Evolutionary conservation across 2,113 vertebrate species (phyloP).

Genomic region (Jacana jacana): DNA sequence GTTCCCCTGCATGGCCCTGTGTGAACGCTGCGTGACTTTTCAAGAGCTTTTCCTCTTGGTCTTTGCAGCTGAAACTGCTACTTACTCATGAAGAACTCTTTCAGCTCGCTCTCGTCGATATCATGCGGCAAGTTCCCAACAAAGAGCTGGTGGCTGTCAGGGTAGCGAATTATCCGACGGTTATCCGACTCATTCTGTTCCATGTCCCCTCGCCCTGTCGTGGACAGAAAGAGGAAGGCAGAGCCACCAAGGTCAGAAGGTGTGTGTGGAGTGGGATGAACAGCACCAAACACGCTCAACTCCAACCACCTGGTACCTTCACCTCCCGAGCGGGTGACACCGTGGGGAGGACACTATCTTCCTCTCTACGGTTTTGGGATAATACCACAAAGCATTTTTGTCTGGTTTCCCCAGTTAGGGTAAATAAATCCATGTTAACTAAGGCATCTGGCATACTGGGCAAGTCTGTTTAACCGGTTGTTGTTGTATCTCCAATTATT

Average conservation of each 20-base stretch:
- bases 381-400: neutral
- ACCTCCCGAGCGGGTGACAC: neutral
- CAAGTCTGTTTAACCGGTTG: neutral
- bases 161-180: constrained; percentile 88
- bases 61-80: neutral
- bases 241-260: neutral
- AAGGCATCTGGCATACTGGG: neutral
- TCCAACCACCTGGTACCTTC: neutral
- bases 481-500: neutral
- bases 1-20: accelerated
- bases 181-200: constrained; percentile 89
- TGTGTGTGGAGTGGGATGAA: accelerated
- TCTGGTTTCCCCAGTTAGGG: neutral
- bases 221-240: neutral
- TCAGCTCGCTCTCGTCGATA: constrained; percentile 92
- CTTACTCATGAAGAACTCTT: constrained; percentile 97
- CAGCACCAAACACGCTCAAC: neutral
- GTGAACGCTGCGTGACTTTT: accelerated
- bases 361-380: neutral
- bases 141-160: constrained; percentile 95
- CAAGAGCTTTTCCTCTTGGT: neutral
- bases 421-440: neutral
- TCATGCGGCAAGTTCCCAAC: constrained; percentile 94
- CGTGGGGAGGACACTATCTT: neutral
- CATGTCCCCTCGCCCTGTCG: constrained; percentile 81